Base-by-base conservation (phyloP, 37 sponge, comb jelly and placozoan genomes). In the Bolinopsis microptera region DNA sequence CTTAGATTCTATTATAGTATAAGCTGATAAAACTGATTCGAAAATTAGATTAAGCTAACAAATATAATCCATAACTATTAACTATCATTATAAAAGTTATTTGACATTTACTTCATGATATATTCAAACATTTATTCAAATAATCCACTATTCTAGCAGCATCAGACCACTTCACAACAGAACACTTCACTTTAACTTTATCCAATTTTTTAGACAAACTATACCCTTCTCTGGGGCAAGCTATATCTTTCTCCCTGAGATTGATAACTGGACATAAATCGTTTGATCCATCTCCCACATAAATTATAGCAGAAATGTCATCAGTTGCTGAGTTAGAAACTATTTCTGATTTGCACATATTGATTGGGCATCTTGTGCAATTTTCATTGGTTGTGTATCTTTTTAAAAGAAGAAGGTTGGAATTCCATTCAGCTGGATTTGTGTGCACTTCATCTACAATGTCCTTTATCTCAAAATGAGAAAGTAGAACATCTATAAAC, bases 331-430 rank as follows among this genome's bases (percentile, higher is more conserved):
- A 5, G 13, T 48, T 48, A 48, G 61, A 48, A 48, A 48, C 61
- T 48, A 48, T 48, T 48, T 48, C 61, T 48, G 90, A 41, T 86
- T 86, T 86, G 61, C 90, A 86, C 90, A 86, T 86, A 38, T 86
- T 86, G 27, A 41, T 27, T 38, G 90, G 90, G 24, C 90, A 86
- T 0, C 3, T 40, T 0, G 40, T 13, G 36, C 90, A 86, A 21
- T 9, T 36, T 13, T 86, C 61, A 41, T 39, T 41, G 0, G 41
- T 41, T 25, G 90, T 86, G 61, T 86, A 40, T n/a, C 90, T 86
- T 18, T 28, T 39, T 3, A 86, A n/a, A 21, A 39, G 25, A 0
- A 86, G 61, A 16, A 41, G 25, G 3, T 41, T 38, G 13, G 28
- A 40, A 18, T 23, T 86, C 90, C 90, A 86, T 30, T 86, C 1